Conservation (phyloP, 2,888 invertebrate species). For the Leptodirus hochenwartii region DNA sequence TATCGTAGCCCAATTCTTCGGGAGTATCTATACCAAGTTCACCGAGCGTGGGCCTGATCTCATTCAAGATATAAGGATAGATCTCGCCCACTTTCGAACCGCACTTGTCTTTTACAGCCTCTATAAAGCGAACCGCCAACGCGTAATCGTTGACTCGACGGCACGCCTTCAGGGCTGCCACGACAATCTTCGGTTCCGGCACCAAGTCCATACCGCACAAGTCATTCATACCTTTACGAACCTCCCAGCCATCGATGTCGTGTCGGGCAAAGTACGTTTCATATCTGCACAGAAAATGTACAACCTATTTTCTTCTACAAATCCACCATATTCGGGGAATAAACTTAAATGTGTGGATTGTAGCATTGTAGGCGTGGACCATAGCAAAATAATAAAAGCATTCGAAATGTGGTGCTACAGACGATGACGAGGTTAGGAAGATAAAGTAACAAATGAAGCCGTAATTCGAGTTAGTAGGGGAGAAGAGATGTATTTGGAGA, state of each 20-base stretch:
- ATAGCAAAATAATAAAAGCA: too few species aligned
- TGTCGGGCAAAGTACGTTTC: slow-evolving; percentile 67
- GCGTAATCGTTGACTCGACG: slow-evolving; percentile 89
- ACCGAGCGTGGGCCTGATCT: slow-evolving; percentile 78
- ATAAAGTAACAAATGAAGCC: too few species aligned
- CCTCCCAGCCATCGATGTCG: slow-evolving; percentile 89
- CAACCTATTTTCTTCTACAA: slow-evolving; percentile 1
- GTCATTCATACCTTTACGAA: slow-evolving; percentile 82
- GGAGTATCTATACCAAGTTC: slow-evolving; percentile 89
- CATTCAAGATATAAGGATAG: slow-evolving; percentile 75
- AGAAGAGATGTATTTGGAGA: too few species aligned
- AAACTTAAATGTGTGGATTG: too few species aligned
- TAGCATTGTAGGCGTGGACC: too few species aligned
- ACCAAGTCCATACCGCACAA: slow-evolving; percentile 78
- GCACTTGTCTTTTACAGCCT: slow-evolving; percentile 81
- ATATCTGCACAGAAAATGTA: slow-evolving; percentile 31
- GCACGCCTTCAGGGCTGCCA: slow-evolving; percentile 76
- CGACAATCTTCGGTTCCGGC: slow-evolving; percentile 80
- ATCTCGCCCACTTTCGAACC: slow-evolving; percentile 54
- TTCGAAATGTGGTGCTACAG: too few species aligned
- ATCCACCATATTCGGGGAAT: too few species aligned
- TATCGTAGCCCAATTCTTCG: slow-evolving; percentile 92
- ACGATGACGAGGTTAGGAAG: too few species aligned
- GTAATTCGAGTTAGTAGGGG: too few species aligned
- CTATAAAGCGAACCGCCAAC: slow-evolving; percentile 80